Percentiles rank a stretch among this genome's conserved stretches.
Evolutionary conservation across 2,113 vertebrate species (phyloP).

Genomic region (Coptodon rendalli): DNA sequence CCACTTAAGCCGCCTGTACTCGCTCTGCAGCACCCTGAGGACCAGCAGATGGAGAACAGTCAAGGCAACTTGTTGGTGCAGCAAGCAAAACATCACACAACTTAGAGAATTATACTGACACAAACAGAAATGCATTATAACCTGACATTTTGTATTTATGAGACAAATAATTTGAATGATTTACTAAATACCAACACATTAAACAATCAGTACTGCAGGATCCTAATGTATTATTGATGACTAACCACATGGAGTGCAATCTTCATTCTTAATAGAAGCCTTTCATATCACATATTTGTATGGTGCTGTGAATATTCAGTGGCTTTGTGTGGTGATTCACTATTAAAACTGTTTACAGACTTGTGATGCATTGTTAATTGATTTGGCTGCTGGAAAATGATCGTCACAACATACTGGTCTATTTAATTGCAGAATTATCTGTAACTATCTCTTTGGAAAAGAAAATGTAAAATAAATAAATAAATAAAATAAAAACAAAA

Average conservation of each 20-base stretch:
- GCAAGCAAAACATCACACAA: neutral
- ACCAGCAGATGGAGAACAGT: neutral
- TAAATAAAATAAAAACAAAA: neutral
- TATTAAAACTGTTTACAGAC: neutral
- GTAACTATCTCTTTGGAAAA: neutral
- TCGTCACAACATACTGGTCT: neutral
- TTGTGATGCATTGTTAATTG: neutral
- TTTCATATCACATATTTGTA: neutral
- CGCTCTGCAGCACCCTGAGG: slow-evolving; percentile 90
- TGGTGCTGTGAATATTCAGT: neutral
- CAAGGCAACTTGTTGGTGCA: neutral
- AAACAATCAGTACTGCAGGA: neutral
- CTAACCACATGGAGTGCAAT: neutral
- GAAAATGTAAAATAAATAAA: neutral
- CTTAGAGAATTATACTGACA: neutral
- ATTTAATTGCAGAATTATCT: neutral
- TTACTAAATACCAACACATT: neutral
- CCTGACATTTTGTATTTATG: neutral
- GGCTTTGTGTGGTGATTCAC: neutral
- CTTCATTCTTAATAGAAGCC: neutral
- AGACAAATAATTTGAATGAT: neutral
- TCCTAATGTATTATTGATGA: neutral
- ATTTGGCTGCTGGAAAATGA: neutral
- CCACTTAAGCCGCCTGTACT: slow-evolving; percentile 93
- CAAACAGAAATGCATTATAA: neutral